Percentiles rank a stretch among this genome's conserved stretches.
phyloP scores from a whole-genome alignment of 1,140 invertebrate genomes.

The Meloidogyne exigua region DNA sequence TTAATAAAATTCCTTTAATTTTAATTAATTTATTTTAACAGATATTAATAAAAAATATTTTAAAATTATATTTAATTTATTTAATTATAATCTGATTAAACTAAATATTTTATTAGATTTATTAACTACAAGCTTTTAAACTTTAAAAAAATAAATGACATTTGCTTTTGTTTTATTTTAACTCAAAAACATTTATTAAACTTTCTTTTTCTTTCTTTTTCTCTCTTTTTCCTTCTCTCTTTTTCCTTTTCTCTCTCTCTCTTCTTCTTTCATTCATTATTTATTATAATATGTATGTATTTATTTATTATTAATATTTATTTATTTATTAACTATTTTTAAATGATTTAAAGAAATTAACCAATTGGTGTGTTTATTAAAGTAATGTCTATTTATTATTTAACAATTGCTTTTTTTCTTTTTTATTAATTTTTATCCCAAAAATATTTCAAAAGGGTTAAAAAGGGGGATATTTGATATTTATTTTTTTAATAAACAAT shows the following conservation, averaged over 20 bases:
- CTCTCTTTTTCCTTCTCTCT: too few species aligned
- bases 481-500: not conserved
- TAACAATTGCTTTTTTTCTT: not conserved
- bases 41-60: too few species aligned
- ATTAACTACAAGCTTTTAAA: too few species aligned
- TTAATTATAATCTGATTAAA: too few species aligned
- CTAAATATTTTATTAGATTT: too few species aligned
- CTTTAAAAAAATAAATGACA: too few species aligned
- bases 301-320: not conserved
- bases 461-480: not conserved
- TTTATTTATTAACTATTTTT: not conserved
- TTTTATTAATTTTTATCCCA: not conserved
- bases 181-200: not conserved
- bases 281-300: too few species aligned
- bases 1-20: too few species aligned
- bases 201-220: not conserved
- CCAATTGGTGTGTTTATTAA: not conserved
- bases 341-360: not conserved
- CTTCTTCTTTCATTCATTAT: too few species aligned
- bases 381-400: not conserved
- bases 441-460: not conserved
- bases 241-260: too few species aligned
- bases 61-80: too few species aligned
- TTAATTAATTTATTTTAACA: too few species aligned
- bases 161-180: not conserved